A percentile compares a stretch with the other conserved stretches of the same genome.
Conservation (phyloP, 2,888 invertebrate species). For the Agonopterix subpropinquella region DNA sequence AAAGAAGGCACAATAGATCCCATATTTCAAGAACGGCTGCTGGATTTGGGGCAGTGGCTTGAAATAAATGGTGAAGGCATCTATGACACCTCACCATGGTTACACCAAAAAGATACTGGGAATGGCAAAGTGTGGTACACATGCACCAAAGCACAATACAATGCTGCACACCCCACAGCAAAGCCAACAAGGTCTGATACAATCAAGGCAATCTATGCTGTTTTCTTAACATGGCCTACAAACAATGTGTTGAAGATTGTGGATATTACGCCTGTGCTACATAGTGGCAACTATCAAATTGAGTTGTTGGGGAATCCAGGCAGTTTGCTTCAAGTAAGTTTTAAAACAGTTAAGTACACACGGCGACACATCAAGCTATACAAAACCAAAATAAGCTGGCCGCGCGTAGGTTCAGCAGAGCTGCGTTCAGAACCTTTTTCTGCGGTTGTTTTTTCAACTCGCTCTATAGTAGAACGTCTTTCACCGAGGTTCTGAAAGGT, state of each 20-base stretch:
- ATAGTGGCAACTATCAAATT: slow-evolving; percentile 32
- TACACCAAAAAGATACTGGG: slow-evolving; percentile 85
- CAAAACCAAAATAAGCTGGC: no score
- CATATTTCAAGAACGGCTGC: slow-evolving; percentile 90
- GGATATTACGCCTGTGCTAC: slow-evolving; percentile 34
- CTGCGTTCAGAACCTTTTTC: no score
- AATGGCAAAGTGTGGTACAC: slow-evolving; percentile 87
- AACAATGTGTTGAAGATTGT: slow-evolving; percentile 56
- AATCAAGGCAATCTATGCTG: slow-evolving; percentile 77
- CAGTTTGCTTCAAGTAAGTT: no score
- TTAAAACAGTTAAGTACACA: no score
- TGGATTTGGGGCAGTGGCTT: slow-evolving; percentile 88
- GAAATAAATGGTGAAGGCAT: slow-evolving; percentile 90
- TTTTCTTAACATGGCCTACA: slow-evolving; percentile 81
- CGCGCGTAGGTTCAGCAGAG: no score
- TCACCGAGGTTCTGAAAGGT: no score
- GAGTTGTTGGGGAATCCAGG: slow-evolving; percentile 36
- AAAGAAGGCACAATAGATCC: slow-evolving; percentile 90
- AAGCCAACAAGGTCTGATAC: slow-evolving; percentile 23
- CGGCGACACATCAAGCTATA: no score
- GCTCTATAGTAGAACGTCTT: no score
- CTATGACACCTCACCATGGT: slow-evolving; percentile 86
- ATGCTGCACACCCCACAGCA: slow-evolving; percentile 30
- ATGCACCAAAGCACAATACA: slow-evolving; percentile 32
- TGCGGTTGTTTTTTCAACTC: no score